Evolutionary conservation across 2,113 vertebrate species (phyloP), one percentile per base, ranked within the genome.

Genomic region (Vanacampus margaritifer): DNA sequence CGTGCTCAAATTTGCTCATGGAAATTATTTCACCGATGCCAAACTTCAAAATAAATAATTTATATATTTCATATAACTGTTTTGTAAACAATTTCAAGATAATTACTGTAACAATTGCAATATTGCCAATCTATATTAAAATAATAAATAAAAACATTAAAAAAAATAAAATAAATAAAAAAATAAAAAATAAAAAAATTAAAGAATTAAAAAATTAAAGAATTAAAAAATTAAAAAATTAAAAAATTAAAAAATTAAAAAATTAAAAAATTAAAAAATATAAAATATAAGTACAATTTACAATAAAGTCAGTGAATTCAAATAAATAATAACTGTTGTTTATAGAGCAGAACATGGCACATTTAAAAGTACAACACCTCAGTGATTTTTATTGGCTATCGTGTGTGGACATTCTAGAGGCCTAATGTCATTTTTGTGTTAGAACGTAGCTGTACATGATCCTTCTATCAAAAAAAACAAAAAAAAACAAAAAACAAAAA

Each of bases 401-500:
- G 1, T 37, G 43, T 66, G 8, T 0, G 5, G 1, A n/a, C 32
- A 65, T 50, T 45, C 46, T 1, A 14, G 63, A 84, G 78, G 81
- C 79, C 10, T 1, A 0, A 17, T 45, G 79, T 79, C 85, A 86
- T 53, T 59, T 64, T 60, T 58, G 56, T 74, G 35, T 72, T 51
- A 46, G 56, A 68, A 59, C 2, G 1, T 37, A 51, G 64, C 46
- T 71, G 65, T 61, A 1, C 75, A 70, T 53, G 71, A 53, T 78
- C 76, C 78, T 64, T 72, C 83, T 81, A 78, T 79, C 76, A 68
- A 71, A 71, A 54, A 54, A 46, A 19, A 6, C 3, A 45, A 78
- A 76, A 67, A 73, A 71, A 28, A n/a, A n/a, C n/a, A n/a, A n/a
- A n/a, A n/a, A n/a, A n/a, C n/a, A 57, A 57, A 28, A 81, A 74